Conservation (phyloP, 2,113 vertebrate genomes). For the Ophthalmolycus amberensis region DNA sequence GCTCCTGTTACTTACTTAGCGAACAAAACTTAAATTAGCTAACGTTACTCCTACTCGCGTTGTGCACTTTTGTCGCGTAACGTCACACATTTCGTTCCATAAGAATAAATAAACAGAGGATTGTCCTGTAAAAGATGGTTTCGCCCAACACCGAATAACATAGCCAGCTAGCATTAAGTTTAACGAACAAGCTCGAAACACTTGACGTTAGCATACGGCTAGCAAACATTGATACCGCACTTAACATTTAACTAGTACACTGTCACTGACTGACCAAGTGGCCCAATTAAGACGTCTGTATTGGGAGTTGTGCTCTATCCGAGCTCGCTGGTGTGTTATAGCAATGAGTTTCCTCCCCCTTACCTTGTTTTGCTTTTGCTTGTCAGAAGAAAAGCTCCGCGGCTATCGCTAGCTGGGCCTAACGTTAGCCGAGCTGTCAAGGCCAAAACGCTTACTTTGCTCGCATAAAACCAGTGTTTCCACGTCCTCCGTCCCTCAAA, state of each 20-base stretch:
- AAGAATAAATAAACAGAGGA: background rate
- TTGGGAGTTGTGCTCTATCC: rapidly evolving
- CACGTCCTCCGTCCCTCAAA: background rate
- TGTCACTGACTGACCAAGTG: rapidly evolving
- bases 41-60: background rate
- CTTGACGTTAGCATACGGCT: slow-evolving; percentile 45
- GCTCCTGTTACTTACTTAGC: background rate
- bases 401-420: slow-evolving; percentile 64
- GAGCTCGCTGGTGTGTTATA: background rate
- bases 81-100: background rate
- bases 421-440: slow-evolving; percentile 54
- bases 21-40: background rate
- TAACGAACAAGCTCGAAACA: slow-evolving; percentile 18
- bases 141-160: background rate
- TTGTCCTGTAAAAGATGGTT: background rate
- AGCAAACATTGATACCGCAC: slow-evolving; percentile 2
- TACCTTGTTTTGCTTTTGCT: slow-evolving; percentile 74
- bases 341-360: slow-evolving; percentile 26
- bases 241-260: too few species aligned
- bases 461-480: slow-evolving; percentile 15
- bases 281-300: background rate
- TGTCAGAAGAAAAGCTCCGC: slow-evolving; percentile 51
- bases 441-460: slow-evolving; percentile 35
- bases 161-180: slow-evolving; percentile 3
- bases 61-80: background rate